Evolutionary conservation across 2,888 invertebrate genomes (phyloP), one percentile per base, ranked within the genome.

Genomic region (Thysanoteuthis rhombus): DNA sequence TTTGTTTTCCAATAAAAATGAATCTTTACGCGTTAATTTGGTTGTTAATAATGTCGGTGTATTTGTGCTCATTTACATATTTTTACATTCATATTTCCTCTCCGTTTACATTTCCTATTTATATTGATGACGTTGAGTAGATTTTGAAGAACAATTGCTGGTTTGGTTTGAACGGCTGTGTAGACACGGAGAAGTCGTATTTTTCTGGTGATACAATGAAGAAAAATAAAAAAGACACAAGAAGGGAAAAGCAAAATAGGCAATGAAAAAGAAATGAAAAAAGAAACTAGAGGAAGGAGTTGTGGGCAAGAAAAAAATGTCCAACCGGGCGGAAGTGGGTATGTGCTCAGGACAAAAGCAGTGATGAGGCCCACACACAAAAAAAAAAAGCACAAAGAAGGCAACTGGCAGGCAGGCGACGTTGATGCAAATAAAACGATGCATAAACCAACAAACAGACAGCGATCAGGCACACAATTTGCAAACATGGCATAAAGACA

Each of bases 371-470:
- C n/a, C 16, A 4, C 52, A 19, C 5, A 42, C 42, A 28, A 32
- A 58, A 0, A 75, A 75, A n/a, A n/a, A 75, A n/a, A 32, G 32
- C 12, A 10, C n/a, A 36, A n/a, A 75, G 1, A 16, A 0, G 75
- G n/a, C 75, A 75, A 75, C n/a, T 75, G n/a, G 75, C n/a, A 75
- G n/a, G n/a, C n/a, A 75, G 75, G n/a, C n/a, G n/a, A 75, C 75
- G n/a, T n/a, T 16, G n/a, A 75, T n/a, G 75, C 75, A 75, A 75
- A 75, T 75, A n/a, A 36, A 75, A 75, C n/a, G 75, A 16, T 75
- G n/a, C n/a, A n/a, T n/a, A 75, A 36, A 75, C 75, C 75, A 75
- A 75, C 75, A 75, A 75, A 75, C 75, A 75, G 75, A 75, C n/a
- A 75, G n/a, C 75, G 75, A 36, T 75, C 75, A 75, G 75, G 36